Base-by-base conservation (phyloP, 2,797 vertebrate genomes). In the Sebastolobus altivelis region DNA sequence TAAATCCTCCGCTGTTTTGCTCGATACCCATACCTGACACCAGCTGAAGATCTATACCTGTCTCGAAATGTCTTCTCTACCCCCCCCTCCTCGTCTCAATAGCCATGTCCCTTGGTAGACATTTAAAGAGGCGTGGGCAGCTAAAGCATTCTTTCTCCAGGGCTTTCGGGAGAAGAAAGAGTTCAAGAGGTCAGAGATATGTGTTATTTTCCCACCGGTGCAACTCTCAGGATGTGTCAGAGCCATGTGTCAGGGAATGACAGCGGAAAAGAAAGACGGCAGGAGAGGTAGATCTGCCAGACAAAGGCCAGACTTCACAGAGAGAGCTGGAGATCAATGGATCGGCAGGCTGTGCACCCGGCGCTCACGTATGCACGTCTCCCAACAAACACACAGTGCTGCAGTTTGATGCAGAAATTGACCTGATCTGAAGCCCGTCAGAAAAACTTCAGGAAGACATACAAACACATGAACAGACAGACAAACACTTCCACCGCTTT, bases 141-240 rank as follows among this genome's bases (percentile, higher is more conserved):
- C 93, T 92, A 94, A 93, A 92, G 80, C 88, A 80, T 90, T 90
- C 87, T 88, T 88, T 91, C 93, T 94, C 89, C 66, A 18, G 92
- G 94, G 91, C 86, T 90, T 93, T 86, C 65, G 65, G 66, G 83
- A 92, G 84, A 89, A 88, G 84, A 91, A 88, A 83, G 89, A 89
- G 93, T 94, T 95, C 92, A 94, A 85, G 91, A 94, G 94, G 94
- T 95, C 95, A 95, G 89, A 90, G 85, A 91, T 94, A 79, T 91
- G 89, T 91, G 87, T 90, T 95, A 86, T 94, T 94, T 92, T 94
- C 92, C 92, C 90, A 92, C 91, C 75, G 88, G 85, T 88, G 85
- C 91, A 85, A 84, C 89, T 72, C 90, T 91, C 89, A 83, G 84
- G 90, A 94, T 91, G 89, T 94, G 94, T 94, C 95, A 94, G 92